These are phyloP conservation scores for Lathronympha strigana DNA, from an alignment of 2,888 invertebrate genomes.

Conservation along the genomic window DNA sequence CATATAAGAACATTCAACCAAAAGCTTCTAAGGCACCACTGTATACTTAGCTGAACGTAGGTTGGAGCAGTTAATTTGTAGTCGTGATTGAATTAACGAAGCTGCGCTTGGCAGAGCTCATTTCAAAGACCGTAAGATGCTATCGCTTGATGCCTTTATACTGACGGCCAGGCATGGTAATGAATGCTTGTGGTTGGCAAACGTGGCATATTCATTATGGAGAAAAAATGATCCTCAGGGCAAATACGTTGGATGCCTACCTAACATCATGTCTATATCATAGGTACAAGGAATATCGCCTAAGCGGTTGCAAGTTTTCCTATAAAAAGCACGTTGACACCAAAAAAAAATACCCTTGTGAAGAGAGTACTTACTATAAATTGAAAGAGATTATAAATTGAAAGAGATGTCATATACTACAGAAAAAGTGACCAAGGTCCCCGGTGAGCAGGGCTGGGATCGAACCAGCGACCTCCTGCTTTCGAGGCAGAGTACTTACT, in stretches of 20 bases:
- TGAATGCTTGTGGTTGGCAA: slow-evolving; percentile 47
- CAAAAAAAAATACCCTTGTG: too few relatives aligned
- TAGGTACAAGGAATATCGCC: background rate
- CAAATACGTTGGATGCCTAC: background rate
- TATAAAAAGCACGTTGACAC: background rate
- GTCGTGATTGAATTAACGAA: slow-evolving; percentile 76
- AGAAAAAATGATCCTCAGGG: slow-evolving; percentile 6
- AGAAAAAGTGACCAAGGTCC: too few relatives aligned
- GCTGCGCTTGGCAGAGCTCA: slow-evolving; percentile 58
- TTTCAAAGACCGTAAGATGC: slow-evolving; percentile 65
- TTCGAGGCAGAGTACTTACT: background rate
- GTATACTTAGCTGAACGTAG: slow-evolving; percentile 51
- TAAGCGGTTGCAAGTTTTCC: background rate
- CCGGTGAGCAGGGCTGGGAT: too few relatives aligned
- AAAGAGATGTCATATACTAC: too few relatives aligned
- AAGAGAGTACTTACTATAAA: too few relatives aligned
- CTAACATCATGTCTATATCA: background rate
- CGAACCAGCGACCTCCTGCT: too few relatives aligned
- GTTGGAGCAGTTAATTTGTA: slow-evolving; percentile 65
- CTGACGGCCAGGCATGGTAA: slow-evolving; percentile 49
- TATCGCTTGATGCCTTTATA: slow-evolving; percentile 58
- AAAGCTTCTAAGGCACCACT: slow-evolving; percentile 9
- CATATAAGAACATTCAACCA: background rate
- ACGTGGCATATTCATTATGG: slow-evolving; percentile 5
- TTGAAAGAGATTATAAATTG: too few relatives aligned